phyloP scores from a whole-genome alignment of 2,888 invertebrate species.

The Pristionchus fissidentatus region DNA sequence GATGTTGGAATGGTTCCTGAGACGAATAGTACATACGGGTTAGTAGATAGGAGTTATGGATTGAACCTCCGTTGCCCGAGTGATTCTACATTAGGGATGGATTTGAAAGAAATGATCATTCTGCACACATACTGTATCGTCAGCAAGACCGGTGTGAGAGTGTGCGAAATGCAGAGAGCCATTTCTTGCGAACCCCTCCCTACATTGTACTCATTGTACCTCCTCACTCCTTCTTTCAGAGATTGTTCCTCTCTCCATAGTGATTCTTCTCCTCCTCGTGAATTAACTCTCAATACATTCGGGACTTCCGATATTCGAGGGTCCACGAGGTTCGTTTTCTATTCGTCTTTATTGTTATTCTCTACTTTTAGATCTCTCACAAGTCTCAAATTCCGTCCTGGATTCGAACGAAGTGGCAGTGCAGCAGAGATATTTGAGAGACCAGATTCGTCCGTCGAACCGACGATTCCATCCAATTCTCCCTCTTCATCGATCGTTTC shows the following conservation, averaged over 20 bases:
- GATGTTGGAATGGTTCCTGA: slow-evolving; percentile 12
- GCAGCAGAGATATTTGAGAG: slow-evolving; percentile 58
- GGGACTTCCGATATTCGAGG: slow-evolving; percentile 23
- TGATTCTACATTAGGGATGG: too few relatives aligned
- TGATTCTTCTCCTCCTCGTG: slow-evolving; percentile 29
- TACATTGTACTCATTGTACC: neutral
- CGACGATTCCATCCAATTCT: slow-evolving; percentile 43
- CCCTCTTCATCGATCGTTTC: neutral
- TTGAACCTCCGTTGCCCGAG: too few relatives aligned
- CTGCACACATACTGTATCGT: too few relatives aligned
- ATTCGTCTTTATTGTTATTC: neutral
- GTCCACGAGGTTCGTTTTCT: slow-evolving; percentile 19
- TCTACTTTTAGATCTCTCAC: slow-evolving; percentile 56
- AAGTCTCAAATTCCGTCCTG: slow-evolving; percentile 58
- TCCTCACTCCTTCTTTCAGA: neutral
- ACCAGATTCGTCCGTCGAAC: slow-evolving; percentile 57
- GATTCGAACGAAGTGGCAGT: slow-evolving; percentile 2
- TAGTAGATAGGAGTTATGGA: neutral
- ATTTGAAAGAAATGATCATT: too few relatives aligned
- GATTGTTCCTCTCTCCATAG: neutral
- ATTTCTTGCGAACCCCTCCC: too few relatives aligned
- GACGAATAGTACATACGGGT: slow-evolving; percentile 34
- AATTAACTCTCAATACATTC: slow-evolving; percentile 47
- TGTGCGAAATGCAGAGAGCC: too few relatives aligned
- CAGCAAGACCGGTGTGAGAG: too few relatives aligned